Evolutionary conservation across 2,888 invertebrate species (phyloP).

Genomic region (Andrena flavipes): DNA sequence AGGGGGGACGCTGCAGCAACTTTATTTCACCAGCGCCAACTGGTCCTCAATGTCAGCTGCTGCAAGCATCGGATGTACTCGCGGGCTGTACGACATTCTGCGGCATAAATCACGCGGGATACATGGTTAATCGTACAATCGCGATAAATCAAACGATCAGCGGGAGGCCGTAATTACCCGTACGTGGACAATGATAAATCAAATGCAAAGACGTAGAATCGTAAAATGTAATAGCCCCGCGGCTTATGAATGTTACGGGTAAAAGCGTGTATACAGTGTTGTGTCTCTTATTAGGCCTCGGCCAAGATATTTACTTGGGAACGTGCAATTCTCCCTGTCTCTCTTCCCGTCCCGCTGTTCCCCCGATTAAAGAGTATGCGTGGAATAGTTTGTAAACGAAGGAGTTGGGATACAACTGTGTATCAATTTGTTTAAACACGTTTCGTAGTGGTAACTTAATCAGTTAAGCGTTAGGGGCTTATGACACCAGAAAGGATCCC

Average conservation of each 20-base stretch:
- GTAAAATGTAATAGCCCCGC: slow-evolving; percentile 67
- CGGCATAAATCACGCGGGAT: slow-evolving; percentile 63
- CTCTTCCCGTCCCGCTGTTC: neutral
- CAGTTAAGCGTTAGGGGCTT: neutral
- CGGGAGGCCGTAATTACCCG: slow-evolving; percentile 68
- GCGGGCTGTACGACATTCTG: slow-evolving; percentile 29
- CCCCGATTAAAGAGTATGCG: neutral
- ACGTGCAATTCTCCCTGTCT: neutral
- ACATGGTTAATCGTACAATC: slow-evolving; percentile 70
- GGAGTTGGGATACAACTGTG: neutral
- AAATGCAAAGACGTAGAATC: slow-evolving; percentile 62
- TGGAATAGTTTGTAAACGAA: neutral
- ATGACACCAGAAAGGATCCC: neutral
- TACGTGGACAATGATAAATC: slow-evolving; percentile 71
- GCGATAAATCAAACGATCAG: slow-evolving; percentile 72
- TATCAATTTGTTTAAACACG: neutral
- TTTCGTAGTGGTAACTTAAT: neutral
- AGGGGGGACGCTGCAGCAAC: neutral
- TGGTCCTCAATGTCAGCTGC: slow-evolving; percentile 55
- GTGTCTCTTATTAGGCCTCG: slow-evolving; percentile 10
- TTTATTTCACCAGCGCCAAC: slow-evolving; percentile 53
- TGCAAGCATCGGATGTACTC: slow-evolving; percentile 32
- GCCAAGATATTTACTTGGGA: slow-evolving; percentile 16
- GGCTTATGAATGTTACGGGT: slow-evolving; percentile 49
- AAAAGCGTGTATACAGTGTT: slow-evolving; percentile 18